phyloP scores from a whole-genome alignment of 2,888 invertebrate genomes.

The Zaprionus lineosus region DNA sequence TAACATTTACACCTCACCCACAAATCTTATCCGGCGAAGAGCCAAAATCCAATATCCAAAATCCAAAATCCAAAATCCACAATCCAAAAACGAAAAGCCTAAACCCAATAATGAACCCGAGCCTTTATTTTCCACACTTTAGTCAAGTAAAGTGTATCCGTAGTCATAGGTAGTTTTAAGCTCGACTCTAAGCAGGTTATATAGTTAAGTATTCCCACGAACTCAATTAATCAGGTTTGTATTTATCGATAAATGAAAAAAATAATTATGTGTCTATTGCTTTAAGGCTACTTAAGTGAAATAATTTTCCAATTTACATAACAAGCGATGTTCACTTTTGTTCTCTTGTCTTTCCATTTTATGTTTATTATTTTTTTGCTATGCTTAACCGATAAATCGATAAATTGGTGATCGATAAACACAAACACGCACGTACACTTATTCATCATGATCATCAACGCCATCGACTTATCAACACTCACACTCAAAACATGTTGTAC shows the following conservation, averaged over 20 bases:
- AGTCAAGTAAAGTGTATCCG: neutral
- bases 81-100: neutral
- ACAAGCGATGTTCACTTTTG: conserved; percentile 41
- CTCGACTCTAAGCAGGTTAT: conserved; percentile 5
- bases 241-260: conserved; percentile 10
- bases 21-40: no score
- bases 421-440: conserved; percentile 2
- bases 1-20: conserved; percentile 10
- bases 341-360: conserved; percentile 45
- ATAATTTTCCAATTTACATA: conserved; percentile 4
- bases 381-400: conserved; percentile 17
- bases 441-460: neutral
- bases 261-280: conserved; percentile 11
- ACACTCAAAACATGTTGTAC: conserved; percentile 24
- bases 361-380: conserved; percentile 34
- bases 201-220: neutral
- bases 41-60: neutral
- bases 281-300: conserved; percentile 9
- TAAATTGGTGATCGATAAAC: no score
- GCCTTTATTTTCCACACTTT: neutral
- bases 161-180: conserved; percentile 24
- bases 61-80: neutral
- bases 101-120: conserved; percentile 4
- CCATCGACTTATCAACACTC: neutral
- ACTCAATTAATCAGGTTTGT: conserved; percentile 43